Evolutionary conservation across 2,888 invertebrate species (phyloP).

Genomic region (Leptothorax acervorum): DNA sequence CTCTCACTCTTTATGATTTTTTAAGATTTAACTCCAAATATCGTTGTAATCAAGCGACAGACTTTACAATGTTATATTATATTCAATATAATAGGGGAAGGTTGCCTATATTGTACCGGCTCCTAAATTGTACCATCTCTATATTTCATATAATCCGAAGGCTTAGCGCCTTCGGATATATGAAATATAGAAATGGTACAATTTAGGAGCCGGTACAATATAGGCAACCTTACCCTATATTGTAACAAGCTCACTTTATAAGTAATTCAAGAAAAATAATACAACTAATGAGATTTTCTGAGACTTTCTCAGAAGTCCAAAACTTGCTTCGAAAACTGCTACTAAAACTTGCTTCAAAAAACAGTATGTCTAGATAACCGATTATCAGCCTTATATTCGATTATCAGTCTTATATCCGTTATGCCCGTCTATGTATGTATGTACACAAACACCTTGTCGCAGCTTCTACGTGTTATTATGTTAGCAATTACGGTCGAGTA

Average conservation of each 20-base stretch:
- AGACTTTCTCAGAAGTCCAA: background rate
- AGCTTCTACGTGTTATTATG: background rate
- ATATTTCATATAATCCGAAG: no score
- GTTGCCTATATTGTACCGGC: no score
- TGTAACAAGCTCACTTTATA: background rate
- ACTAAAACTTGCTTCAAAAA: background rate
- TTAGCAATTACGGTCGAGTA: conserved; percentile 18
- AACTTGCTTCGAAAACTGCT: background rate
- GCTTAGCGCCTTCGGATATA: no score
- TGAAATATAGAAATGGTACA: no score
- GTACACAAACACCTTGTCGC: background rate
- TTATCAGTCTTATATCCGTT: background rate
- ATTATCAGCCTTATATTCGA: background rate
- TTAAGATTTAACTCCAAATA: background rate
- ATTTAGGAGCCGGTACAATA: no score
- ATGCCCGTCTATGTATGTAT: background rate
- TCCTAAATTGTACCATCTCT: no score
- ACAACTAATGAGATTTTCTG: background rate
- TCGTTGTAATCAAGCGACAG: background rate
- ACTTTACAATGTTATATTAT: background rate
- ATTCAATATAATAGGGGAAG: no score
- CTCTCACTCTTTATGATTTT: background rate
- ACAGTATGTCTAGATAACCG: background rate
- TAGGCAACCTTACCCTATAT: no score
- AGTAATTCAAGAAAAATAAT: background rate